phyloP scores from a whole-genome alignment of 2,797 vertebrate species.

The Peromyscus eremicus region DNA sequence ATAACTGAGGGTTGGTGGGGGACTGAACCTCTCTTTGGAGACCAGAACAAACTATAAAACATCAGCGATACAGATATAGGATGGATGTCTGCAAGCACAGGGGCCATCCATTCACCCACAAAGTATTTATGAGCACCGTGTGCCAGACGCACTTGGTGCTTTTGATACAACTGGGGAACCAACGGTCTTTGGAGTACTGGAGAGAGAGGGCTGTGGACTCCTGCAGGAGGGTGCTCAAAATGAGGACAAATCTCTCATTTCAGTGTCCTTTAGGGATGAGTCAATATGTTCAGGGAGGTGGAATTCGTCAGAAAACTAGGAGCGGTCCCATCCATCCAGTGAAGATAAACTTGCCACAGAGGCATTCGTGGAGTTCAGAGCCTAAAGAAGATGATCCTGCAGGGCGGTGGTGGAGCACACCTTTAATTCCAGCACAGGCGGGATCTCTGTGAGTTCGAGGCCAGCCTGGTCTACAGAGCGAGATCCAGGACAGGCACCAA shows the following conservation, averaged over 20 bases:
- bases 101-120: background rate
- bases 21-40: background rate
- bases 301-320: slow-evolving; percentile 36
- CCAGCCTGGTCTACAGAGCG: no score
- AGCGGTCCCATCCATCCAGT: background rate
- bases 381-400: background rate
- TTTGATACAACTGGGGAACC: background rate
- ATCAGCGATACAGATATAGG: background rate
- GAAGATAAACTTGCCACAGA: background rate
- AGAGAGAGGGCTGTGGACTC: background rate
- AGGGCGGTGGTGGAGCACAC: no score
- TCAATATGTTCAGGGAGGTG: background rate
- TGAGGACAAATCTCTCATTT: background rate
- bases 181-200: background rate
- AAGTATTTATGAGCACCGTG: background rate
- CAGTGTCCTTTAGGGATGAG: background rate
- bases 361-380: background rate
- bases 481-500: no score
- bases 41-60: background rate
- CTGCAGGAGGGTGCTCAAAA: background rate
- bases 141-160: background rate
- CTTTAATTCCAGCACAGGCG: no score
- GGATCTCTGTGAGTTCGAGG: no score
- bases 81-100: background rate
- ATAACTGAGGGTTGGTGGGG: background rate